These are phyloP conservation scores for Apamea sordens DNA, from an alignment of 2,888 invertebrate species.

Conservation along the genomic window DNA sequence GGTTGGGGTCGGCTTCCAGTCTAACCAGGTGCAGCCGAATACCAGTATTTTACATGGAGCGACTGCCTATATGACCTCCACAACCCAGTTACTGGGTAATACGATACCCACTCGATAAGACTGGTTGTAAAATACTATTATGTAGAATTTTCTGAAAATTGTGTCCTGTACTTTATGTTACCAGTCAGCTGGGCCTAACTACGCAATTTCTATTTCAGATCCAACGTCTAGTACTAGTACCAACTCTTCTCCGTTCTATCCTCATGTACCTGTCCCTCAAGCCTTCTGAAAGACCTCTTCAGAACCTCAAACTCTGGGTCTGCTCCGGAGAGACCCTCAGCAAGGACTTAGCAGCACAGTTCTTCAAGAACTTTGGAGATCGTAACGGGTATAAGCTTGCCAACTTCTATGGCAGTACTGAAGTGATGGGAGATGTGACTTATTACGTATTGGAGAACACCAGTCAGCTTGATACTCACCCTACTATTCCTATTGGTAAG, in stretches of 20 bases:
- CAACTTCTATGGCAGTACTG: constrained; percentile 97
- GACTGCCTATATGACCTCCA: too few species aligned
- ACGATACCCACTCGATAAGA: too few species aligned
- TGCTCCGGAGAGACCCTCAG: constrained; percentile 96
- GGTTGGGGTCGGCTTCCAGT: too few species aligned
- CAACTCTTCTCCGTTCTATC: constrained; percentile 94
- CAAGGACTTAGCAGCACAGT: constrained; percentile 92
- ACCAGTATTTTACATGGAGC: too few species aligned
- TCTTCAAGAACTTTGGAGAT: constrained; percentile 93
- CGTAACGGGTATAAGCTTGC: constrained; percentile 92
- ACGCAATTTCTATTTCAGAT: constrained; percentile 86
- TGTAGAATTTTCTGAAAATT: background rate
- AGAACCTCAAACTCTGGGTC: constrained; percentile 93
- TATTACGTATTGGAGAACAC: constrained; percentile 92
- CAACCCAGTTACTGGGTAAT: too few species aligned
- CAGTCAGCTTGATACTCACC: constrained; percentile 91
- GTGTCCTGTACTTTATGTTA: background rate
- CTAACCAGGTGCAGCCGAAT: too few species aligned
- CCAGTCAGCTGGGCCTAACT: background rate
- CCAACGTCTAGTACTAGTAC: constrained; percentile 95
- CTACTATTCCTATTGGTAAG: constrained; percentile 95
- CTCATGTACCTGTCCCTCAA: constrained; percentile 93
- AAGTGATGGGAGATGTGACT: constrained; percentile 97
- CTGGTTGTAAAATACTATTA: background rate
- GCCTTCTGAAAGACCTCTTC: constrained; percentile 89